Percentiles rank a stretch among this genome's conserved stretches.
Conservation (phyloP, 92 coral and sea anemone genomes). For the Epizoanthus rinbou region DNA sequence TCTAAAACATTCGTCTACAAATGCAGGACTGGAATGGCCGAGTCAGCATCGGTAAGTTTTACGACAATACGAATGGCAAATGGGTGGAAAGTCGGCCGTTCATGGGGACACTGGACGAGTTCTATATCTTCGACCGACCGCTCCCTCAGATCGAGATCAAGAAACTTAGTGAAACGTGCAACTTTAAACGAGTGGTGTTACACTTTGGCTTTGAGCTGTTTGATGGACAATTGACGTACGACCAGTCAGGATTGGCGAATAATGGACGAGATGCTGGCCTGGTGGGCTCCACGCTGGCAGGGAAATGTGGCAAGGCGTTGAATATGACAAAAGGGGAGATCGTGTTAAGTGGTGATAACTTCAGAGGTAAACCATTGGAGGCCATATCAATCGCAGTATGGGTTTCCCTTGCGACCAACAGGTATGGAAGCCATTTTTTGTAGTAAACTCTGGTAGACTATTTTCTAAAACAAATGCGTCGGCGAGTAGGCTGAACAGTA, state of each 20-base stretch:
- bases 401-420: conserved; percentile 85
- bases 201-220: conserved; percentile 90
- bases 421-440: conserved; percentile 48
- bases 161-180: conserved; percentile 84
- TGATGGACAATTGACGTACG: conserved; percentile 75
- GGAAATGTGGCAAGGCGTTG: conserved; percentile 88
- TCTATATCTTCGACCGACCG: conserved; percentile 85
- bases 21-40: conserved; percentile 94
- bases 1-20: too few species aligned
- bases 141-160: conserved; percentile 79
- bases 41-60: conserved; percentile 87
- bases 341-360: conserved; percentile 62
- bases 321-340: conserved; percentile 91
- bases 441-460: too few species aligned
- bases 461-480: too few species aligned
- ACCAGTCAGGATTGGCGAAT: conserved; percentile 96
- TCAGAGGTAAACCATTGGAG: conserved; percentile 89
- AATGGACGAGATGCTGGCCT: conserved; percentile 79
- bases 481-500: too few species aligned
- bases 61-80: conserved; percentile 66
- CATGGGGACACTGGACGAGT: conserved; percentile 87
- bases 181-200: conserved; percentile 79
- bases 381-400: conserved; percentile 92
- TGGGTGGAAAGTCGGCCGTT: conserved; percentile 78
- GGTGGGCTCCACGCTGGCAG: conserved; percentile 55